phyloP scores from a whole-genome alignment of 2,113 vertebrate genomes.

The Sakesphorus luctuosus region DNA sequence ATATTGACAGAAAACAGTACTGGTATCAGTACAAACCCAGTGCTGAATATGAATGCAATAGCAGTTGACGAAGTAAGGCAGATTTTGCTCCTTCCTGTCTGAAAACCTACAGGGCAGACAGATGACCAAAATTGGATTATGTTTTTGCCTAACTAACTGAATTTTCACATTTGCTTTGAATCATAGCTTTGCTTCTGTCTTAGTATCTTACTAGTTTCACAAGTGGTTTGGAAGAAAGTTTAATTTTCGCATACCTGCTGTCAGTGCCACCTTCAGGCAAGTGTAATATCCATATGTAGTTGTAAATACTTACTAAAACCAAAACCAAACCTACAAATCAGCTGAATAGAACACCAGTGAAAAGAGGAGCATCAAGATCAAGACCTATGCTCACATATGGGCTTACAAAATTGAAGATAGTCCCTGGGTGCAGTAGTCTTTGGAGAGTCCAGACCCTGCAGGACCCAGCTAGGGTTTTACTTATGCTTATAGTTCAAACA shows the following conservation, averaged over 20 bases:
- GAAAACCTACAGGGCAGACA: not conserved
- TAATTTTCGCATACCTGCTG: not conserved
- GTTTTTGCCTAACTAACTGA: not conserved
- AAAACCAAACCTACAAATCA: not conserved
- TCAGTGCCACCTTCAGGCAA: not conserved
- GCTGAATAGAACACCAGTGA: not conserved
- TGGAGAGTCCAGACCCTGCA: not conserved
- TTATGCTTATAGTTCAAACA: not conserved
- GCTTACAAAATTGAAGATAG: not conserved
- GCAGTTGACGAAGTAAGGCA: not conserved
- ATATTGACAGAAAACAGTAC: not conserved
- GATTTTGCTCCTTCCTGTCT: not conserved
- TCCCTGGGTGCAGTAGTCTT: not conserved
- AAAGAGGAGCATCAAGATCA: rapidly evolving
- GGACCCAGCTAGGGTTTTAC: not conserved
- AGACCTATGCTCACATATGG: rapidly evolving
- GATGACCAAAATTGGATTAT: not conserved
- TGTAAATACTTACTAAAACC: not conserved
- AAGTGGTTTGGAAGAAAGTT: not conserved
- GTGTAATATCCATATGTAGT: not conserved
- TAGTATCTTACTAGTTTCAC: not conserved
- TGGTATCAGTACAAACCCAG: not conserved
- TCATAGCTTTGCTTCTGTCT: not conserved
- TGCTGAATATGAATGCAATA: not conserved
- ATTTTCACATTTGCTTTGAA: not conserved